phyloP scores from a whole-genome alignment of 2,888 invertebrate genomes.

The Synergus laeviventris region DNA sequence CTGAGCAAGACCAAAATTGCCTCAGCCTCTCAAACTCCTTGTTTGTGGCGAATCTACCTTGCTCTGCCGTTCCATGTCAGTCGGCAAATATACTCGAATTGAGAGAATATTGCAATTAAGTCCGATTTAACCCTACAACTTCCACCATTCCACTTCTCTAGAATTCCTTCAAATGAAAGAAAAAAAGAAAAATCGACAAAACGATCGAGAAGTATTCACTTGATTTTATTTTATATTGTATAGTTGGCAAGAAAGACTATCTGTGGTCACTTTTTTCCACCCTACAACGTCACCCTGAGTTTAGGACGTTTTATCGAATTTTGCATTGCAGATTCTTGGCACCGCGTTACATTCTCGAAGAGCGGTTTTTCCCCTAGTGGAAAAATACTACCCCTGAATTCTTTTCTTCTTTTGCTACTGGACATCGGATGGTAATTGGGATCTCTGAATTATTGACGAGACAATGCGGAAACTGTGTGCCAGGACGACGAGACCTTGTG shows the following conservation, averaged over 20 bases:
- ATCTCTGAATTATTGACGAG: constrained; percentile 34
- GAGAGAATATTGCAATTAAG: constrained; percentile 35
- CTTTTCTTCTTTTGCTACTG: constrained; percentile 6
- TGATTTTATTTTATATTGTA: background rate
- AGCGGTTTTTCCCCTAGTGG: constrained; percentile 12
- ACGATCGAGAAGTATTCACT: background rate
- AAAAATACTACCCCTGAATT: constrained; percentile 19
- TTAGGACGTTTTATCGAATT: constrained; percentile 22
- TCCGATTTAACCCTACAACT: background rate
- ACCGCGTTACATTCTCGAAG: constrained; percentile 22
- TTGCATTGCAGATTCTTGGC: constrained; percentile 30
- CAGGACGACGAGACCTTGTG: constrained; percentile 3
- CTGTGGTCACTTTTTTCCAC: background rate
- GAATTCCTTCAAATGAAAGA: background rate
- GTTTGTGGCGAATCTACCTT: constrained; percentile 32
- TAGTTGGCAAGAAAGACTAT: constrained; percentile 2
- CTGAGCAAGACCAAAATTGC: constrained; percentile 38
- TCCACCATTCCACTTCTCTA: background rate
- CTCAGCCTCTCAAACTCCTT: constrained; percentile 33
- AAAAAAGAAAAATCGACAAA: background rate
- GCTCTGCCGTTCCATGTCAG: constrained; percentile 13
- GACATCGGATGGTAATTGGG: constrained; percentile 35
- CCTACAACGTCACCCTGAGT: constrained; percentile 1
- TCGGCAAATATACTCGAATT: constrained; percentile 25
- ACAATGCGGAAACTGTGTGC: constrained; percentile 23